A percentile compares a stretch with the other conserved stretches of the same genome.
These are phyloP conservation scores for Drosophila longiperda DNA, from an alignment of 2,888 invertebrate genomes.

Conservation along the genomic window DNA sequence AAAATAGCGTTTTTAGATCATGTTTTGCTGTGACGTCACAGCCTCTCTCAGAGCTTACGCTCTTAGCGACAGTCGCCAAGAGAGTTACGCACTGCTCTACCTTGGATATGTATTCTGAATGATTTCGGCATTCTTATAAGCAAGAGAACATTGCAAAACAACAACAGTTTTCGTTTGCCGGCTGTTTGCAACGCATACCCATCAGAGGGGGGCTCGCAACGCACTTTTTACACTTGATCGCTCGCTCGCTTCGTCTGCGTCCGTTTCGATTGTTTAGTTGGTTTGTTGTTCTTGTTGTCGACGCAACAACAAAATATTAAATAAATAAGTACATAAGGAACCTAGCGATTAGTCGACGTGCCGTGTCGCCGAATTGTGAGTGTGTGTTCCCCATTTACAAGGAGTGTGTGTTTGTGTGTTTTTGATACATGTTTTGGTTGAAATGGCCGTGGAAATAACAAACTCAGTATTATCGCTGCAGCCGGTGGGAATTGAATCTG, in stretches of 20 bases:
- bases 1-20: too few relatives aligned
- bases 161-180: slow-evolving; percentile 63
- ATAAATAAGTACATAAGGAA: slow-evolving; percentile 21
- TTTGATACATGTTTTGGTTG: slow-evolving; percentile 27
- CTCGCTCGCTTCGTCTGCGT: slow-evolving; percentile 20
- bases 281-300: slow-evolving; percentile 12
- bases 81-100: slow-evolving; percentile 20
- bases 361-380: slow-evolving; percentile 1
- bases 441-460: slow-evolving; percentile 50
- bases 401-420: slow-evolving; percentile 14
- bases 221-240: slow-evolving; percentile 35
- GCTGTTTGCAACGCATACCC: slow-evolving; percentile 57
- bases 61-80: slow-evolving; percentile 19
- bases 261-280: slow-evolving; percentile 25
- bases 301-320: slow-evolving; percentile 33
- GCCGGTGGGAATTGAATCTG: slow-evolving; percentile 34
- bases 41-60: not conserved
- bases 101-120: slow-evolving; percentile 20
- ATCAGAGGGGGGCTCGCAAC: slow-evolving; percentile 23
- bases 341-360: slow-evolving; percentile 12
- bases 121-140: slow-evolving; percentile 56
- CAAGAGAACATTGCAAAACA: slow-evolving; percentile 40
- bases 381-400: slow-evolving; percentile 19
- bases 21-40: slow-evolving; percentile 27
- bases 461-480: slow-evolving; percentile 53